Evolutionary conservation across 1,140 invertebrate species (phyloP).

Genomic region (Bombus sibiricus): DNA sequence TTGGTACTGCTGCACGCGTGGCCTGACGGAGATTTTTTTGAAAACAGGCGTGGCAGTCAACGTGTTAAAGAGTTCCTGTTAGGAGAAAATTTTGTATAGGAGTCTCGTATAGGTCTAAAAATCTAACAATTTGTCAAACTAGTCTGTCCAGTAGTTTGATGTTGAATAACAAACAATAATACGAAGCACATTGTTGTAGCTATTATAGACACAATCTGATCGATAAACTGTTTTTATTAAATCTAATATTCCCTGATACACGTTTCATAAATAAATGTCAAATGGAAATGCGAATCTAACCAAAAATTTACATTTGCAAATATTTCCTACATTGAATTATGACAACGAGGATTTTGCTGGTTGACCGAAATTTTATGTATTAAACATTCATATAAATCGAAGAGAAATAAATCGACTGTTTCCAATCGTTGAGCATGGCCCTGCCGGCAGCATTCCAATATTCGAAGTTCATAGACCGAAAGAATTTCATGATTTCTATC

Average conservation of each 20-base stretch:
- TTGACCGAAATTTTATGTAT: conserved; percentile 19
- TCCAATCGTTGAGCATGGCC: conserved; percentile 19
- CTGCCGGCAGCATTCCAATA: conserved; percentile 28
- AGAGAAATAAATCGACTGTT: conserved; percentile 26
- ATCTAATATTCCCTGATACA: background rate
- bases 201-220: background rate
- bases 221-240: background rate
- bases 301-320: background rate
- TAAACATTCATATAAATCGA: conserved; percentile 12
- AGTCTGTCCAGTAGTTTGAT: background rate
- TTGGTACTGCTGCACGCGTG: too few species aligned
- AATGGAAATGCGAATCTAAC: background rate
- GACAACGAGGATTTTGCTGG: background rate
- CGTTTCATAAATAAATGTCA: background rate
- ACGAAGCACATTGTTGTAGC: background rate
- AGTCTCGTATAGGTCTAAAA: background rate
- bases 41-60: too few species aligned
- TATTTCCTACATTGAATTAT: background rate
- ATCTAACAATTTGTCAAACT: too few species aligned
- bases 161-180: background rate
- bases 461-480: conserved; percentile 14
- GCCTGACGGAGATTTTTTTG: too few species aligned
- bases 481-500: conserved; percentile 32
- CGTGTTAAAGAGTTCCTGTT: too few species aligned
- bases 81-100: background rate